These are phyloP conservation scores for Scomber scombrus DNA, from an alignment of 2,113 vertebrate species.

Conservation along the genomic window DNA sequence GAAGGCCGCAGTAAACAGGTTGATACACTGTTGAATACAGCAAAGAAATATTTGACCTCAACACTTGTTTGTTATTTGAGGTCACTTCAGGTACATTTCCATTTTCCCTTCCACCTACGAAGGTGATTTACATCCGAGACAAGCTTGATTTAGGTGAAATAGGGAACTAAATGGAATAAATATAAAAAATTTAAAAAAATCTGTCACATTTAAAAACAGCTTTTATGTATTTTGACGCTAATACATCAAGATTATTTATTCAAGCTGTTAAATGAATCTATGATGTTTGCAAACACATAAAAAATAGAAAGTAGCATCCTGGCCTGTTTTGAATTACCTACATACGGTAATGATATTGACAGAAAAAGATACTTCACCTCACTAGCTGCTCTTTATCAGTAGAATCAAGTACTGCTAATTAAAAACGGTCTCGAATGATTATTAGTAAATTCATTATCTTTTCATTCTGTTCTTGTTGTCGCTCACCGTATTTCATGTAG, in stretches of 20 bases:
- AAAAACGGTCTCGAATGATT: constrained; percentile 1
- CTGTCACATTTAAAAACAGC: constrained; percentile 4
- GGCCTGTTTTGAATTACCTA: not conserved
- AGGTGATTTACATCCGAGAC: not conserved
- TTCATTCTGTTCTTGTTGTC: not conserved
- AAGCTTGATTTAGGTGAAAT: not conserved
- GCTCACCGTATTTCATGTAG: not conserved
- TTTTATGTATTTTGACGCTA: not conserved
- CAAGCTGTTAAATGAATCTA: constrained; percentile 23
- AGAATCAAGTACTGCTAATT: not conserved
- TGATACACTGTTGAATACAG: not conserved
- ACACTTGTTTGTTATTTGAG: not conserved
- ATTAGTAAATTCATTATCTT: not conserved
- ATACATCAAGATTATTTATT: constrained; percentile 21
- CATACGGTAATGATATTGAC: not conserved
- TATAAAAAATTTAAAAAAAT: not conserved
- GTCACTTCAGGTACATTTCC: not conserved
- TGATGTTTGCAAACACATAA: constrained; percentile 20
- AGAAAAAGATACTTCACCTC: not conserved
- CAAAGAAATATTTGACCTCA: not conserved
- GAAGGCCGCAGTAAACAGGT: not conserved
- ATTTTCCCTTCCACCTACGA: not conserved
- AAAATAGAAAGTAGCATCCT: not conserved
- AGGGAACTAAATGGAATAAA: not conserved
- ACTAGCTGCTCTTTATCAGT: not conserved